Evolutionary conservation across 2,797 vertebrate genomes (phyloP).

Genomic region (Nasua narica): DNA sequence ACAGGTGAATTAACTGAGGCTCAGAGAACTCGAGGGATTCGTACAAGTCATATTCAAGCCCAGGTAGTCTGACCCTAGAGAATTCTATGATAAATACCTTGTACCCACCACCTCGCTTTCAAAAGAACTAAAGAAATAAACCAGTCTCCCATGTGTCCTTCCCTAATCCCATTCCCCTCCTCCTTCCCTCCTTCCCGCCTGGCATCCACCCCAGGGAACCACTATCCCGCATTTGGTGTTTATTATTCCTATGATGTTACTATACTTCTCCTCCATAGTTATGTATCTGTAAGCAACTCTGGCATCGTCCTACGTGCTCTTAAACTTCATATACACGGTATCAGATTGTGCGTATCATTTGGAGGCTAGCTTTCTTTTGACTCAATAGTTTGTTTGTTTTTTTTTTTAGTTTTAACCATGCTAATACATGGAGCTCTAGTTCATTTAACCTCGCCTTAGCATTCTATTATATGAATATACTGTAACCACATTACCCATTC

Average conservation of each 20-base stretch:
- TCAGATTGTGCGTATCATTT: background rate
- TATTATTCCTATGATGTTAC: background rate
- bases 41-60: background rate
- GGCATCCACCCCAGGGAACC: background rate
- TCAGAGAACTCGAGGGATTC: background rate
- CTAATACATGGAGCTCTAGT: background rate
- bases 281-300: background rate
- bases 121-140: conserved; percentile 24
- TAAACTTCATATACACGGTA: background rate
- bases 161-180: background rate
- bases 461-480: background rate
- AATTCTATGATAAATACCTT: background rate
- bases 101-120: background rate
- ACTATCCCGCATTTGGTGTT: background rate
- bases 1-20: background rate
- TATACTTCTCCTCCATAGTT: background rate
- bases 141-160: background rate
- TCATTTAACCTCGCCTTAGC: background rate
- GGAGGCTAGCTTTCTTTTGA: background rate
- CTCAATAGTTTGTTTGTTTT: background rate
- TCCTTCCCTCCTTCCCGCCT: background rate
- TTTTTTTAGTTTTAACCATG: conserved; percentile 13
- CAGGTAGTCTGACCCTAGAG: background rate
- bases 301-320: background rate
- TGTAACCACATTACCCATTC: background rate